A percentile compares a stretch with the other conserved stretches of the same genome.
These are phyloP conservation scores for Perdita meconis DNA, from an alignment of 2,888 invertebrate genomes.

Conservation along the genomic window DNA sequence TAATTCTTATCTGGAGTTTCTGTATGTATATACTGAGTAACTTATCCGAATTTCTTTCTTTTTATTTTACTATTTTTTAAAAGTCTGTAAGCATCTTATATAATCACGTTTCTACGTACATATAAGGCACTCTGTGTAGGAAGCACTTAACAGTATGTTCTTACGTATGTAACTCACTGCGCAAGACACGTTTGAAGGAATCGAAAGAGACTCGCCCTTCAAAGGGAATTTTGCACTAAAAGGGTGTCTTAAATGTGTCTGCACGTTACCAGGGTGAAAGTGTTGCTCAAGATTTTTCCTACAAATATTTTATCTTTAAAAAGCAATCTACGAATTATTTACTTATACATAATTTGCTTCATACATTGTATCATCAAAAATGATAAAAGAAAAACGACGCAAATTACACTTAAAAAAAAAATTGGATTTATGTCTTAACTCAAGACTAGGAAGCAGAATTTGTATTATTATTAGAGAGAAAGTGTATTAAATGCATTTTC, in stretches of 20 bases:
- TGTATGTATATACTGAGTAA: too few species aligned
- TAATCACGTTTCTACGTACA: background rate
- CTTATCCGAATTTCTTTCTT: too few species aligned
- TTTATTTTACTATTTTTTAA: too few species aligned
- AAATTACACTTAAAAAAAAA: too few species aligned
- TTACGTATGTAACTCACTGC: background rate
- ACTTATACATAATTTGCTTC: background rate
- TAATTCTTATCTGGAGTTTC: too few species aligned
- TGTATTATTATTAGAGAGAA: too few species aligned
- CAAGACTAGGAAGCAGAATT: too few species aligned
- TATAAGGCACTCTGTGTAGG: background rate
- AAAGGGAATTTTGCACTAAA: background rate
- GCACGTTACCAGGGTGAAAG: background rate
- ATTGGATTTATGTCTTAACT: too few species aligned
- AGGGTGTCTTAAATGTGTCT: slow-evolving; percentile 4
- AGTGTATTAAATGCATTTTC: too few species aligned
- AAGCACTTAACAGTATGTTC: background rate
- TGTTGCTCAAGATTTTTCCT: background rate
- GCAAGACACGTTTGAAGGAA: background rate
- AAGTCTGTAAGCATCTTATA: background rate
- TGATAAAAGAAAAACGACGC: too few species aligned
- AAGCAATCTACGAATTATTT: background rate
- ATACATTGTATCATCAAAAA: background rate
- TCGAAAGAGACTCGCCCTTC: background rate
- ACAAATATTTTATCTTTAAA: background rate